phyloP scores from a whole-genome alignment of 2,888 invertebrate species.

The Netelia melanura region DNA sequence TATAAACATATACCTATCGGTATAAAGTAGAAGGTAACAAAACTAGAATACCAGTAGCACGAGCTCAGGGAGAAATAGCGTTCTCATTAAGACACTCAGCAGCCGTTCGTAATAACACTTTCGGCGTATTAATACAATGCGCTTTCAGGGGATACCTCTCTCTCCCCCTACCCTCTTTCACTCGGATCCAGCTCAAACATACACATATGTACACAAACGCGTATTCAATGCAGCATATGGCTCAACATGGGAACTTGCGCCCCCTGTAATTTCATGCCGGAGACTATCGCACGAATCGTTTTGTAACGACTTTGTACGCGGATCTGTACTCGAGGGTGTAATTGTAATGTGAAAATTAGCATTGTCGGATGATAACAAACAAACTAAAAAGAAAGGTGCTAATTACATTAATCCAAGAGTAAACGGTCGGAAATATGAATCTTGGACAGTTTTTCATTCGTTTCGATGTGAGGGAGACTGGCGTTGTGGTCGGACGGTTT shows the following conservation, averaged over 20 bases:
- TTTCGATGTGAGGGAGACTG: too few relatives aligned
- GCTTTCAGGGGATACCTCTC: constrained; percentile 42
- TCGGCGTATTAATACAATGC: constrained; percentile 42
- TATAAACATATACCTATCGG: not conserved
- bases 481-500: too few relatives aligned
- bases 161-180: not conserved
- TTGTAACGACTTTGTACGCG: constrained; percentile 13
- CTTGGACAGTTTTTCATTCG: too few relatives aligned
- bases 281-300: constrained; percentile 50
- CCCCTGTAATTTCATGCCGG: constrained; percentile 45
- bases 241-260: constrained; percentile 62
- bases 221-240: constrained; percentile 68
- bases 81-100: constrained; percentile 41
- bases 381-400: too few relatives aligned
- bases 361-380: not conserved
- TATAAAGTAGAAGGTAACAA: not conserved
- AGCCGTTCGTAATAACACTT: constrained; percentile 51
- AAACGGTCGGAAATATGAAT: too few relatives aligned
- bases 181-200: not conserved
- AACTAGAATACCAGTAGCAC: constrained; percentile 18
- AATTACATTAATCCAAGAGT: too few relatives aligned
- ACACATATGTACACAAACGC: constrained; percentile 27
- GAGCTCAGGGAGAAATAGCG: not conserved
- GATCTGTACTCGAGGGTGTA: constrained; percentile 1
- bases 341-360: not conserved